Conservation (phyloP, 2,113 vertebrate species). For the Micronisus gabar region DNA sequence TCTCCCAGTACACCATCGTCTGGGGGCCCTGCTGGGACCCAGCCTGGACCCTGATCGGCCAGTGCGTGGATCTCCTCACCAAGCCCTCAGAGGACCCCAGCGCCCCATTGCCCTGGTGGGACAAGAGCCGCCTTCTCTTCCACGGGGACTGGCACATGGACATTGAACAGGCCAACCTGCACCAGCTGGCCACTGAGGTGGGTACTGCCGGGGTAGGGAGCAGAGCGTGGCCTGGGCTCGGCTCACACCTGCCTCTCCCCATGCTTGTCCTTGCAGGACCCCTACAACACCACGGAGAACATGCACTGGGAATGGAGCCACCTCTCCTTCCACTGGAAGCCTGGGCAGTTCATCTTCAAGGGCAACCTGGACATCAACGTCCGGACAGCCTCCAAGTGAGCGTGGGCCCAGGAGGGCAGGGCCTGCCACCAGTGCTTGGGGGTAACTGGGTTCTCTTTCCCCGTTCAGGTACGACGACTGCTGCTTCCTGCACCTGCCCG, state of each 20-base stretch:
- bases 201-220: not conserved
- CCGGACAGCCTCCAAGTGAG: constrained; percentile 96
- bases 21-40: constrained; percentile 99
- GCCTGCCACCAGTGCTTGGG: not conserved
- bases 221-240: accelerated
- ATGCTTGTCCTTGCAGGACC: constrained; percentile 77
- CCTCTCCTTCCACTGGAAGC: constrained; percentile 90
- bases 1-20: constrained; percentile 93
- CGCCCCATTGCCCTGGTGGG: constrained; percentile 92
- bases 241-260: not conserved
- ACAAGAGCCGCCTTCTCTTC: constrained; percentile 92
- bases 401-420: accelerated
- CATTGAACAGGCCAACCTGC: constrained; percentile 93
- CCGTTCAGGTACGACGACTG: constrained; percentile 91
- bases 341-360: constrained; percentile 91
- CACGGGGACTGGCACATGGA: constrained; percentile 93
- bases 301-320: constrained; percentile 98
- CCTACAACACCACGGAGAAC: constrained; percentile 98
- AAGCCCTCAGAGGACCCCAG: constrained; percentile 93
- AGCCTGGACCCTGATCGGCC: constrained; percentile 94
- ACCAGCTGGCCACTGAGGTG: constrained; percentile 96
- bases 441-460: not conserved
- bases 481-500: constrained; percentile 93
- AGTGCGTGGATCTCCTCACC: constrained; percentile 92
- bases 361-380: constrained; percentile 95